Evolutionary conservation across 2,888 invertebrate species (phyloP), one percentile per base, ranked within the genome.

Genomic region (Dastarcus helophoroides): DNA sequence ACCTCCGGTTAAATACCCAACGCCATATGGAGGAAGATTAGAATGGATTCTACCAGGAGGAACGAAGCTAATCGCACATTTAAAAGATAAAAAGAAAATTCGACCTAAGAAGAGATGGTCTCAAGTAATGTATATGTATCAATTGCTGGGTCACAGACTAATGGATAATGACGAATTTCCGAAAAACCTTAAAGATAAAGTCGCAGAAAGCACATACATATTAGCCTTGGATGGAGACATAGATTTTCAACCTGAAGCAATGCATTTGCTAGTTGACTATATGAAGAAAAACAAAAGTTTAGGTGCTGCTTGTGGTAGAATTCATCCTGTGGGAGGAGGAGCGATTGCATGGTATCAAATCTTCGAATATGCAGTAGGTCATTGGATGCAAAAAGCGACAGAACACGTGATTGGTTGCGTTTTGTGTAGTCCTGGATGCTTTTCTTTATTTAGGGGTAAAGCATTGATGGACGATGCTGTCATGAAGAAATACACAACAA

Each of bases 51-150:
- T 93, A 32, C 90, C 90, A 0, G 89, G 89, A 0, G 79, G 80
- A 46, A 88, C 84, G 12, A 78, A 79, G 55, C 65, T 93, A 62
- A 75, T 83, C 40, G 84, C 80, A 5, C 91, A 93, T 56, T 64
- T 93, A 35, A 93, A 93, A 56, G 89, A 93, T 58, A 88, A 86
- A 52, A 71, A 75, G 11, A 83, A 84, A 56, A 90, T 93, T 30
- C 69, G 91, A 17, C 80, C 86, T 49, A 80, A 84, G 53, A 93
- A 93, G 58, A 71, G 93, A 35, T 93, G 91, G 91, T 89, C 89
- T 27, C 91, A 91, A 71, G 81, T 81, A 6, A 90, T 90, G 89
- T 90, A 90, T 61, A 89, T 90, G 89, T 90, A 89, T 61, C 90
- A 88, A 52, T 67, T 90, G 42, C 67, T 90, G 19, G 89, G 89